phyloP scores from a whole-genome alignment of 2,113 vertebrate species.

The Calyptomena viridis region DNA sequence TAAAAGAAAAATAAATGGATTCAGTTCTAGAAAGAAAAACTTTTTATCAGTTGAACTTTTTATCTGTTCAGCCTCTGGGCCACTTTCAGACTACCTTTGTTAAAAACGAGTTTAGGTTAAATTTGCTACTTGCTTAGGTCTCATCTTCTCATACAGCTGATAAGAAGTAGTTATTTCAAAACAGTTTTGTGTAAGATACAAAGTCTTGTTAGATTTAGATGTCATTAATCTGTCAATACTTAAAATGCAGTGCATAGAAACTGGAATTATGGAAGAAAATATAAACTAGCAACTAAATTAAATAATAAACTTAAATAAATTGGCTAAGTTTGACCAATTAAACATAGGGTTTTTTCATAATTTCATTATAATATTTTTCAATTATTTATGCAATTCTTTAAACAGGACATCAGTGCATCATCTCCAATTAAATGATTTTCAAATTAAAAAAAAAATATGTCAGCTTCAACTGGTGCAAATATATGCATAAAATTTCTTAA shows the following conservation, averaged over 20 bases:
- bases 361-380: neutral
- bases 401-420: neutral
- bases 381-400: neutral
- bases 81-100: neutral
- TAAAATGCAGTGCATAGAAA: neutral
- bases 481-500: neutral
- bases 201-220: neutral
- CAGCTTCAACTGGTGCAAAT: neutral
- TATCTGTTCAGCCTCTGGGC: neutral
- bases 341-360: neutral
- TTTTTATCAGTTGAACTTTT: neutral
- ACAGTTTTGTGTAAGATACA: neutral
- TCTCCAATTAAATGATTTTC: neutral
- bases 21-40: neutral
- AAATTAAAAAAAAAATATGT: neutral
- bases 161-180: neutral
- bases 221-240: neutral
- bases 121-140: neutral
- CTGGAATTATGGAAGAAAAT: neutral
- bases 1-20: neutral
- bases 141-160: neutral
- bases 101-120: neutral
- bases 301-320: neutral
- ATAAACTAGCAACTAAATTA: neutral
- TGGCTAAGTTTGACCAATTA: neutral